phyloP scores from a whole-genome alignment of 2,113 vertebrate species.

The Hepsetus odoe region DNA sequence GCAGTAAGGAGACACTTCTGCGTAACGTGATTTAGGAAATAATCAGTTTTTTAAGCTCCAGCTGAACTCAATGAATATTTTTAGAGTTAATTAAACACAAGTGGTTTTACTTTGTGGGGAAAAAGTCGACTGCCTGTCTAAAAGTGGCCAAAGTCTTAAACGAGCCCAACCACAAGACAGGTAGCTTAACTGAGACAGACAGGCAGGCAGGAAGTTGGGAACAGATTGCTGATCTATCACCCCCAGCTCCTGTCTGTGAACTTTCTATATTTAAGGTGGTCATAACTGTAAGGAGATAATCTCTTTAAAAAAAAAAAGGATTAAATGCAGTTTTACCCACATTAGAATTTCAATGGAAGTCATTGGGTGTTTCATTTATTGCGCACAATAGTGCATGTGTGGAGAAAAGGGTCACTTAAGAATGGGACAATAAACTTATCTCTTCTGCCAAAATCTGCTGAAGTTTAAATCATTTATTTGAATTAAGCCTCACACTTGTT shows the following conservation, averaged over 20 bases:
- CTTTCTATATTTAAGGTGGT: neutral
- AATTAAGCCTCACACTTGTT: neutral
- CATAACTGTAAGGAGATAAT: neutral
- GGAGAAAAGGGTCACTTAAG: neutral
- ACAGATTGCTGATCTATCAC: neutral
- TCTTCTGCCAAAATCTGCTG: neutral
- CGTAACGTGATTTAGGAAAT: too few relatives aligned
- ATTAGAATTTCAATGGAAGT: slow-evolving; percentile 1
- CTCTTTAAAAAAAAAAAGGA: neutral
- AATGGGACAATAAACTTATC: neutral
- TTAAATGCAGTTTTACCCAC: neutral
- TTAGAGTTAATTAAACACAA: slow-evolving; percentile 5
- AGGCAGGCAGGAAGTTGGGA: neutral
- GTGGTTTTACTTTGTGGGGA: slow-evolving; percentile 7
- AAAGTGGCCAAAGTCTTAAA: neutral
- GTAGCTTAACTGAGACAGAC: neutral
- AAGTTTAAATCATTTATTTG: neutral
- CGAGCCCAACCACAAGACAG: neutral
- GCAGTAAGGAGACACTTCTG: too few relatives aligned
- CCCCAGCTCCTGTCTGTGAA: neutral
- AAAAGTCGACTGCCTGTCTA: neutral
- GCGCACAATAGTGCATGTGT: neutral
- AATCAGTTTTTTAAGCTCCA: too few relatives aligned
- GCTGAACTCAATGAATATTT: neutral
- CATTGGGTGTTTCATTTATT: neutral